These are phyloP conservation scores for Pseudomyrmex concolor DNA, from an alignment of 1,140 invertebrate species.

Conservation along the genomic window DNA sequence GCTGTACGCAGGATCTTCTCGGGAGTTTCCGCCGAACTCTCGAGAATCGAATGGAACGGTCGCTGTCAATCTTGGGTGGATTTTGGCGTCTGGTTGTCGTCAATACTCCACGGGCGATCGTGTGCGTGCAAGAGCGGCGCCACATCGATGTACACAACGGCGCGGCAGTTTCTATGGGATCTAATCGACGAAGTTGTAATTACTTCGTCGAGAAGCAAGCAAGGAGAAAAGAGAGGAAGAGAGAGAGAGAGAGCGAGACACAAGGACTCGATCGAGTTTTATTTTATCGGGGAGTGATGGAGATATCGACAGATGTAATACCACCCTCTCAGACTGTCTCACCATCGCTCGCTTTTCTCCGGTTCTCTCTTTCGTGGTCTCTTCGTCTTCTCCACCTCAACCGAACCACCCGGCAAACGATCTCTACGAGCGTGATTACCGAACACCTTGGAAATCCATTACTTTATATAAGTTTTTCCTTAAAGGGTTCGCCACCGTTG, in stretches of 20 bases:
- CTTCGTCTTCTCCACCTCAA: conserved; percentile 19
- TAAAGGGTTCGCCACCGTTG: conserved; percentile 60
- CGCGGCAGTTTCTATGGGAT: conserved; percentile 69
- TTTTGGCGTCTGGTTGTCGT: conserved; percentile 65
- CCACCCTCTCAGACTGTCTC: conserved; percentile 70
- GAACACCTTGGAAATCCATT: conserved; percentile 76
- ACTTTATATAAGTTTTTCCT: conserved; percentile 75
- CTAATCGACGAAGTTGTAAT: conserved; percentile 80
- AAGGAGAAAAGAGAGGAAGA: conserved; percentile 28
- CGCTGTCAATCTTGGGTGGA: conserved; percentile 64
- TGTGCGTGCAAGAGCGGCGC: conserved; percentile 39
- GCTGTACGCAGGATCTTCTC: conserved; percentile 26
- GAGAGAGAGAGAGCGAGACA: conserved; percentile 4
- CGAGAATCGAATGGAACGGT: conserved; percentile 53
- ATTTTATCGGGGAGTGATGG: conserved; percentile 78
- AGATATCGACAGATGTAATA: conserved; percentile 81
- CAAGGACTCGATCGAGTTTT: conserved; percentile 67
- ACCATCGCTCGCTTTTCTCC: conserved; percentile 58
- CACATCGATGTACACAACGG: conserved; percentile 56
- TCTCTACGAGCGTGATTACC: conserved; percentile 70
- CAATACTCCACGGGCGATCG: conserved; percentile 34
- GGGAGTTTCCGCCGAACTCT: conserved; percentile 50
- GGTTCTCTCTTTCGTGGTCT: conserved; percentile 31
- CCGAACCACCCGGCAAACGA: conserved; percentile 51
- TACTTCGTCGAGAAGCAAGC: conserved; percentile 71